A percentile compares a stretch with the other conserved stretches of the same genome.
These are phyloP conservation scores for Mobula hypostoma DNA, from an alignment of 2,113 vertebrate genomes.

Conservation along the genomic window DNA sequence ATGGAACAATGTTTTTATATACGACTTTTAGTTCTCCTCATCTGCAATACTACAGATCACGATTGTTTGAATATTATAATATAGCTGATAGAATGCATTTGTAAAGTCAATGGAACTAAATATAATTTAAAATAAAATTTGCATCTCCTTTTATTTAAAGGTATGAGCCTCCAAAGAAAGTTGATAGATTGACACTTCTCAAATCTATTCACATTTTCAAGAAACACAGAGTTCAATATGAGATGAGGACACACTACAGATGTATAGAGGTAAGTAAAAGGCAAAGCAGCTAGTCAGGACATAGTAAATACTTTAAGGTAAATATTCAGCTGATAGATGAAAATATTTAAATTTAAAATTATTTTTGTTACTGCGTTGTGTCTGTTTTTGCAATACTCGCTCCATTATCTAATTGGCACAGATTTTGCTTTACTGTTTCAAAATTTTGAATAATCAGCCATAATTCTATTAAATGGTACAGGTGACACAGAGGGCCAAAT, in stretches of 20 bases:
- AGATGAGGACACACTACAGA: slow-evolving; percentile 86
- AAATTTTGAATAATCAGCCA: not conserved
- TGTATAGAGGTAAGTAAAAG: slow-evolving; percentile 69
- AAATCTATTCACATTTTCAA: slow-evolving; percentile 96
- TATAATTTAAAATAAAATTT: not conserved
- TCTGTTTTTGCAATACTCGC: not conserved
- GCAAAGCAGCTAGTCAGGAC: not conserved
- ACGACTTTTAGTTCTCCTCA: not conserved
- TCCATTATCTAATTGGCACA: not conserved
- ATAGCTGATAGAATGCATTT: not conserved
- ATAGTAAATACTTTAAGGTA: not conserved
- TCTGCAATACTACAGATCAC: not conserved
- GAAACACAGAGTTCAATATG: slow-evolving; percentile 95
- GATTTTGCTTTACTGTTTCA: not conserved
- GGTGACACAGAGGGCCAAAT: too few relatives aligned
- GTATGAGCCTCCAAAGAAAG: slow-evolving; percentile 64
- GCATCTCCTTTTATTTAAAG: slow-evolving; percentile 42
- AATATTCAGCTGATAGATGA: not conserved
- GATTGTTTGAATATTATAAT: not conserved
- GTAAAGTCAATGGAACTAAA: not conserved
- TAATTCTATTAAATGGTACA: not conserved
- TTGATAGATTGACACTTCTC: slow-evolving; percentile 77
- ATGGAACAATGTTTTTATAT: not conserved
- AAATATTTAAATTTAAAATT: not conserved
- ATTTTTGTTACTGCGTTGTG: not conserved